Evolutionary conservation across 1,140 invertebrate genomes (phyloP), one percentile per base, ranked within the genome.

Genomic region (Mamestra configurata): DNA sequence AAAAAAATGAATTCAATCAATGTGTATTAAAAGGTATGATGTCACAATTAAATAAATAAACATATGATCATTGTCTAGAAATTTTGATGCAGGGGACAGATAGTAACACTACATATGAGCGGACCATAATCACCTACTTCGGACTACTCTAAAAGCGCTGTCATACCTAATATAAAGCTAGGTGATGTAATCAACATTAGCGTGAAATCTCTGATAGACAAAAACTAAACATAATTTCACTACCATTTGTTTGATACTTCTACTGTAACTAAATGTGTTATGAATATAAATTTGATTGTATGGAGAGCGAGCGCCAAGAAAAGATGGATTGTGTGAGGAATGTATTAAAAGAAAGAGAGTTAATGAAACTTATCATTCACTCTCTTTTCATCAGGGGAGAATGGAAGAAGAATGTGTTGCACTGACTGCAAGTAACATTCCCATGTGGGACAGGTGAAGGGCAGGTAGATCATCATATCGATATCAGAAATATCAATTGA

Each of bases 1-100:
- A 22, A 18, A 13, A 3, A 31, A 31, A 40, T 66, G 18, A 64
- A 66, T 40, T 40, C 35, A 22, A 66, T 66, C 35, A 66, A 7
- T 11, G 18, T 20, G 18, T 40, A 35, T 31, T 40, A 40, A 40
- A 66, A 66, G 18, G 35, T 22, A 66, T 66, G 61, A 66, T 66
- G 61, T 66, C 61, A 66, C 61, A 66, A 4, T 20, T 64, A 20
- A 20, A 37, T 18, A 18, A 37, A 37, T 37, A 40, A 13, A 13
- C 35, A 66, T 66, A 40, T 22, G 35, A 40, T 22, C 35, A 20
- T 37, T 20, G 35, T 40, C 35, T 10, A 40, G 31, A 66, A 40
- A 66, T 40, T 57, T 57, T 22, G 22, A 57, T 57, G 22, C 5
- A 20, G 8, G 40, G 27, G 55, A 15, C 55, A 59, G 11, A 59